phyloP scores from a whole-genome alignment of 2,888 invertebrate species.

The Lycocerus yunnanus region DNA sequence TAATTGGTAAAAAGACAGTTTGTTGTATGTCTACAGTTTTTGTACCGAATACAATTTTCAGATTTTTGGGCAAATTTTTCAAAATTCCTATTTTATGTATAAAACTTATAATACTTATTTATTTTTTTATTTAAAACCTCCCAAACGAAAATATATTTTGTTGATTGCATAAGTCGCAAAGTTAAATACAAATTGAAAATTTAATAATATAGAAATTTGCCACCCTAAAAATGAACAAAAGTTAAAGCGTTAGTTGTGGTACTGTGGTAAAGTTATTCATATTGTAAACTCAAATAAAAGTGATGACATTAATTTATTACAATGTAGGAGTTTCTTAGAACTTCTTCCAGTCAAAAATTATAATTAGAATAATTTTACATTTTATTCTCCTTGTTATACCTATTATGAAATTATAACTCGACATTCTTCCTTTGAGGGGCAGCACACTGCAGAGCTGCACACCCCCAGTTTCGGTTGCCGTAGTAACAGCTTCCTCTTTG shows the following conservation, averaged over 20 bases:
- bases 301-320: neutral
- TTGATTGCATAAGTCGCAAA: neutral
- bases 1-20: no score
- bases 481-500: conserved; percentile 54
- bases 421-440: conserved; percentile 38
- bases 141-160: no score
- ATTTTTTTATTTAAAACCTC: no score
- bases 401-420: conserved; percentile 24
- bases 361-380: neutral
- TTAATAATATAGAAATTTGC: neutral
- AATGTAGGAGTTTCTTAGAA: neutral
- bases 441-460: conserved; percentile 39
- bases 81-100: no score
- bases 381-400: neutral
- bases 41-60: no score
- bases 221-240: neutral
- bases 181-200: neutral
- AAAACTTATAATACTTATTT: no score
- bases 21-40: no score
- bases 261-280: neutral
- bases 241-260: neutral
- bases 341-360: neutral
- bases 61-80: no score
- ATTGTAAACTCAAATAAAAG: neutral
- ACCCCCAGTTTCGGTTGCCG: conserved; percentile 45